Evolutionary conservation across 2,113 vertebrate genomes (phyloP).

Genomic region (Suncus etruscus): DNA sequence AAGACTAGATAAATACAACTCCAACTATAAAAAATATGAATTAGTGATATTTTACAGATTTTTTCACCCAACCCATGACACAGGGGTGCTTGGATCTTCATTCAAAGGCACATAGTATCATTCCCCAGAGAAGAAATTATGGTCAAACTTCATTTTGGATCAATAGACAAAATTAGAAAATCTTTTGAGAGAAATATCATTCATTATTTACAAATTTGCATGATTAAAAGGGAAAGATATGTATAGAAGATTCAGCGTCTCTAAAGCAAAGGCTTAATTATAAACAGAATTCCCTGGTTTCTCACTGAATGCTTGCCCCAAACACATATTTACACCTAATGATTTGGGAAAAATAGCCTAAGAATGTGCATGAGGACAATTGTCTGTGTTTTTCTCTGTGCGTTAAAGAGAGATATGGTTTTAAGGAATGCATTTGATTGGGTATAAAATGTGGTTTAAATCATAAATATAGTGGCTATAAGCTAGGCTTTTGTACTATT

Average conservation of each 20-base stretch:
- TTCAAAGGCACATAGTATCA: not conserved
- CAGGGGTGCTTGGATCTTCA: slow-evolving; percentile 41
- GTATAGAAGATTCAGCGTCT: not conserved
- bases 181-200: slow-evolving; percentile 54
- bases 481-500: not conserved
- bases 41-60: slow-evolving; percentile 43
- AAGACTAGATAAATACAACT: slow-evolving; percentile 36
- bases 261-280: slow-evolving; percentile 12
- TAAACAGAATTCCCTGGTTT: slow-evolving; percentile 1
- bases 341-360: not conserved
- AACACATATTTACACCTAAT: slow-evolving; percentile 23
- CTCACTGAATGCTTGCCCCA: not conserved
- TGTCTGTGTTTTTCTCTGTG: not conserved
- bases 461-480: not conserved
- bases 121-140: slow-evolving; percentile 64
- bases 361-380: not conserved
- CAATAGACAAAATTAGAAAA: slow-evolving; percentile 73
- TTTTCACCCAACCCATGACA: not conserved
- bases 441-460: slow-evolving; percentile 27
- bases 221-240: slow-evolving; percentile 46
- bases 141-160: slow-evolving; percentile 71
- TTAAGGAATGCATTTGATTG: not conserved
- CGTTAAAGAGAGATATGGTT: not conserved
- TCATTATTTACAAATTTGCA: slow-evolving; percentile 68
- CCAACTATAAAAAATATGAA: slow-evolving; percentile 34